phyloP scores from a whole-genome alignment of 1,140 invertebrate genomes.

The Aphaenogaster floridana region DNA sequence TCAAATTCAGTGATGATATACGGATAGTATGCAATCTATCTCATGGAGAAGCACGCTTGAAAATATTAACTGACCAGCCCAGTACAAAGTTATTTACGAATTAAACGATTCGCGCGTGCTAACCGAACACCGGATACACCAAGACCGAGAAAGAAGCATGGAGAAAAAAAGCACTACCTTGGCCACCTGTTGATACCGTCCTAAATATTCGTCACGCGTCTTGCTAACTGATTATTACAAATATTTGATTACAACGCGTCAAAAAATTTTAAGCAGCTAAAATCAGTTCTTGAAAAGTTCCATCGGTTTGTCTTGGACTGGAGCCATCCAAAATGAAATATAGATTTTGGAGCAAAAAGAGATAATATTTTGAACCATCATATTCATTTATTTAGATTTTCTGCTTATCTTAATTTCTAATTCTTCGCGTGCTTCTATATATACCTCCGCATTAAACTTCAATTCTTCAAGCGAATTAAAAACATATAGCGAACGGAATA shows the following conservation, averaged over 20 bases:
- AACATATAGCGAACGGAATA: neutral
- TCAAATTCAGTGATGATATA: neutral
- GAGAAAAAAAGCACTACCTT: slow-evolving; percentile 65
- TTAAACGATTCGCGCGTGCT: slow-evolving; percentile 59
- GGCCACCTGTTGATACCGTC: slow-evolving; percentile 78
- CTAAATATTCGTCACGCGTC: slow-evolving; percentile 76
- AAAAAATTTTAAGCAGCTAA: slow-evolving; percentile 26
- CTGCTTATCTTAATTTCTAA: neutral
- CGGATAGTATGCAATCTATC: slow-evolving; percentile 15
- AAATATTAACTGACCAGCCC: slow-evolving; percentile 29
- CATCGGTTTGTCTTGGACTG: neutral
- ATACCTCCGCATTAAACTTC: neutral
- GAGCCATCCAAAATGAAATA: neutral
- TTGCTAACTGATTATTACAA: slow-evolving; percentile 75
- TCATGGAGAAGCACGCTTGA: neutral
- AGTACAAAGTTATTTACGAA: slow-evolving; percentile 53
- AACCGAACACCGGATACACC: slow-evolving; percentile 66
- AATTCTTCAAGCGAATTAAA: neutral
- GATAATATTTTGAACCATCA: neutral
- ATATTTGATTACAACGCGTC: slow-evolving; percentile 57
- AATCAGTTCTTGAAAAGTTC: neutral
- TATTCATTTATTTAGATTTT: neutral
- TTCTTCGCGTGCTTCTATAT: neutral
- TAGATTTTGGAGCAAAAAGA: neutral
- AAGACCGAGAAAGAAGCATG: slow-evolving; percentile 51